phyloP scores from a whole-genome alignment of 1,140 invertebrate species.

The Chelonus insularis region DNA sequence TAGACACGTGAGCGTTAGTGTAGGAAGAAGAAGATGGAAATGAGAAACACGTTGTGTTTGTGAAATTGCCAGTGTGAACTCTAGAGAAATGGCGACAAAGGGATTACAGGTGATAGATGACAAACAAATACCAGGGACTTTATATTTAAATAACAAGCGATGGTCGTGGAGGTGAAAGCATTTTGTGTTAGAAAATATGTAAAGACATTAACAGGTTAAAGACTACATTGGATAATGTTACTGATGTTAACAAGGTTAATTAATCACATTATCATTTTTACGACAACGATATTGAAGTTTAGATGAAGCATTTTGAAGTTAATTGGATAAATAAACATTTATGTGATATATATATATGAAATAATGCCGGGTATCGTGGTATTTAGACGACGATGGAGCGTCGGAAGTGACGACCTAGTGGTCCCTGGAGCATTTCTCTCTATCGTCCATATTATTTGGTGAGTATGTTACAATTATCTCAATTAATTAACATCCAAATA shows the following conservation, averaged over 20 bases:
- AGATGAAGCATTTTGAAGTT: neutral
- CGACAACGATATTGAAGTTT: neutral
- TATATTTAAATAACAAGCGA: neutral
- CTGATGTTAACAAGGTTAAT: no score
- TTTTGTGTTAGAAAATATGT: no score
- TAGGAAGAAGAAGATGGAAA: neutral
- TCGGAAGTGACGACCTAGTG: conserved; percentile 87
- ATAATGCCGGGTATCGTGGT: conserved; percentile 85
- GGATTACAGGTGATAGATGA: neutral
- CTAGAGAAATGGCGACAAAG: neutral
- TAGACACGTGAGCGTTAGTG: neutral
- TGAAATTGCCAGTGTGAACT: conserved; percentile 2
- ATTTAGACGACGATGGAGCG: conserved; percentile 83
- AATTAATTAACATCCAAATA: neutral
- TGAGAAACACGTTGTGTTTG: neutral
- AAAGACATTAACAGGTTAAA: no score
- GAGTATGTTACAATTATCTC: conserved; percentile 45
- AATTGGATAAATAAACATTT: conserved; percentile 2
- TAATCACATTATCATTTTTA: no score
- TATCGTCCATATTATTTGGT: conserved; percentile 79
- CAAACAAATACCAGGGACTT: neutral
- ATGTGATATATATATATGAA: conserved; percentile 12
- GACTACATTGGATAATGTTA: no score
- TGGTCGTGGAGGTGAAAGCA: no score
- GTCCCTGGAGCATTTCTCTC: conserved; percentile 80